phyloP scores from a whole-genome alignment of 2,113 vertebrate genomes.

The Miniopterus natalensis region DNA sequence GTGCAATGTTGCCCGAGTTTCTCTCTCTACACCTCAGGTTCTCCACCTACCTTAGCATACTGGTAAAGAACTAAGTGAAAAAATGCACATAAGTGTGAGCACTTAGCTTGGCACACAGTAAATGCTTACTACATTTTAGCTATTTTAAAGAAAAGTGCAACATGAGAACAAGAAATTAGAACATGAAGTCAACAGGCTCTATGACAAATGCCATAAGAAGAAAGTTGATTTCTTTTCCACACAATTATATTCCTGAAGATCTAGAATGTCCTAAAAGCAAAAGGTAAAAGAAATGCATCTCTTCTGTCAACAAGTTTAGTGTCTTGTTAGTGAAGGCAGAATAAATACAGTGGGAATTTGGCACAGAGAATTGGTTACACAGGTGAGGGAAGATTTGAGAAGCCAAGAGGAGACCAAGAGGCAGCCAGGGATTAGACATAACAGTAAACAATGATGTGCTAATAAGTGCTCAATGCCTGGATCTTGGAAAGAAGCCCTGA shows the following conservation, averaged over 20 bases:
- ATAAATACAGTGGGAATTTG: background rate
- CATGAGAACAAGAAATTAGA: too few species aligned
- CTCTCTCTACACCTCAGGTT: background rate
- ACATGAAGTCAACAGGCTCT: too few species aligned
- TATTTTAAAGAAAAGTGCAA: background rate
- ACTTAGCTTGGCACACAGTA: background rate
- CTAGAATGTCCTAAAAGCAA: too few species aligned
- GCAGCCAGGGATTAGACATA: background rate
- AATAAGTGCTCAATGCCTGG: background rate
- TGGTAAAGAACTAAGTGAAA: background rate
- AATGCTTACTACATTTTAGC: background rate
- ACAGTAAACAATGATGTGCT: background rate
- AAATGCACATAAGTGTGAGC: background rate
- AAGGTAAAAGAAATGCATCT: background rate
- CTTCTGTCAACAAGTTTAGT: background rate
- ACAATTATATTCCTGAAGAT: too few species aligned
- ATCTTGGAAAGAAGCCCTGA: background rate
- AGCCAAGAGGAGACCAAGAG: background rate
- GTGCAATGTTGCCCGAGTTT: too few species aligned
- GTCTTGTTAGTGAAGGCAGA: background rate
- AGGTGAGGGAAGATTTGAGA: background rate
- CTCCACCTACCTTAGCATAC: background rate
- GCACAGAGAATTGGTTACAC: background rate
- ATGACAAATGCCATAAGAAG: too few species aligned
- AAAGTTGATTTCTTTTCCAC: too few species aligned